A percentile compares a stretch with the other conserved stretches of the same genome.
Evolutionary conservation across 2,888 invertebrate species (phyloP).

Genomic region (Nipponacmea schrenckii): DNA sequence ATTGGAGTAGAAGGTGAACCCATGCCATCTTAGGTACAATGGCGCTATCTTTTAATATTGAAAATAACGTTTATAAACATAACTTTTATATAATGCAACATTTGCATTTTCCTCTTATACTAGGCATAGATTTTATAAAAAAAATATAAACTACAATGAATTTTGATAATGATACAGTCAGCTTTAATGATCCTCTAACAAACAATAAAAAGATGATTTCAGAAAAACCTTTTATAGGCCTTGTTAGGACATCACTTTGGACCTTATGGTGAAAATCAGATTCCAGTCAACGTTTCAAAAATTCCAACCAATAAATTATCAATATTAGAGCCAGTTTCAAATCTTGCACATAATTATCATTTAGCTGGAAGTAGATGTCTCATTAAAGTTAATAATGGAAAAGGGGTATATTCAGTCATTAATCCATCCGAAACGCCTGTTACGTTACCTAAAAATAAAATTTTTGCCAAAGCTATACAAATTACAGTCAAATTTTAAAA

Average conservation of each 20-base stretch:
- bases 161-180: background rate
- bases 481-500: too few relatives aligned
- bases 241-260: background rate
- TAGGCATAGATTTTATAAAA: background rate
- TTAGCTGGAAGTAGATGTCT: constrained; percentile 4
- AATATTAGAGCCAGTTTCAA: background rate
- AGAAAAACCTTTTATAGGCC: background rate
- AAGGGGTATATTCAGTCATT: constrained; percentile 14
- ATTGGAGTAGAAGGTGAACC: background rate
- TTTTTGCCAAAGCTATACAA: constrained; percentile 19
- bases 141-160: background rate
- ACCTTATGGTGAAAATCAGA: background rate
- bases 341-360: background rate
- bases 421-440: constrained; percentile 26
- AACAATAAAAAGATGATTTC: background rate
- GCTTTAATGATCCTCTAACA: background rate
- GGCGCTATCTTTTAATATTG: background rate
- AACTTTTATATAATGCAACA: background rate
- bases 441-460: constrained; percentile 22
- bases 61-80: background rate
- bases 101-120: background rate
- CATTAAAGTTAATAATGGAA: background rate
- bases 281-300: background rate
- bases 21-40: background rate
- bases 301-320: background rate